phyloP scores from a whole-genome alignment of 2,888 invertebrate species.

The Mesorhabditis belari region DNA sequence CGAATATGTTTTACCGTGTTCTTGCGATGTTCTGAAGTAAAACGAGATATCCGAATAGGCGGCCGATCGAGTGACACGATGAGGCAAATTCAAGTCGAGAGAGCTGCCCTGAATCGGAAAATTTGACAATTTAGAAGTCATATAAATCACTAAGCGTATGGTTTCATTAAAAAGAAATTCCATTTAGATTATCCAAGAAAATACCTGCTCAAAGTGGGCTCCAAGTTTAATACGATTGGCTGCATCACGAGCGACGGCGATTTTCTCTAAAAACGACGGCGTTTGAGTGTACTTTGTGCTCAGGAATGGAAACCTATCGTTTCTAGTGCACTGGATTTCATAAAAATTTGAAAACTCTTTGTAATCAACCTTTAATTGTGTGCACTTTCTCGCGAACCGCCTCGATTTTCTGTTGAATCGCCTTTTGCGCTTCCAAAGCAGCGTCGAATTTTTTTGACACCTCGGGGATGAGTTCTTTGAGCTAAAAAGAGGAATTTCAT shows the following conservation, averaged over 20 bases:
- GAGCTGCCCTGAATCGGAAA: no score
- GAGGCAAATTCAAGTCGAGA: conserved; percentile 78
- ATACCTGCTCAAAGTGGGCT: conserved; percentile 73
- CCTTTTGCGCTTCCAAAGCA: conserved; percentile 7
- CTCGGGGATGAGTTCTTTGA: not conserved
- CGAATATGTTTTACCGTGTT: conserved; percentile 28
- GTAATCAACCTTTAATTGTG: not conserved
- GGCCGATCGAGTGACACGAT: conserved; percentile 73
- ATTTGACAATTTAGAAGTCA: no score
- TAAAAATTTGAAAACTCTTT: no score
- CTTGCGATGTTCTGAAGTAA: conserved; percentile 70
- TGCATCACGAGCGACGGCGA: conserved; percentile 45
- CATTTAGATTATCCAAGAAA: no score
- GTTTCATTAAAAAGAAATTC: no score
- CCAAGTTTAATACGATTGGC: conserved; percentile 65
- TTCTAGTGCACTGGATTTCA: no score
- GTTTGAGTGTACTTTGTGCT: conserved; percentile 63
- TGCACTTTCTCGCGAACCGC: not conserved
- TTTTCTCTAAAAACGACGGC: conserved; percentile 49
- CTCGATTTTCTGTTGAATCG: not conserved
- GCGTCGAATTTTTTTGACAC: conserved; percentile 4
- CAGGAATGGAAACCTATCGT: not conserved
- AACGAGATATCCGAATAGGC: conserved; percentile 80
- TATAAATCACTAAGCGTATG: no score
- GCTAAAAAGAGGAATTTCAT: no score